Percentiles rank a stretch among this genome's conserved stretches.
phyloP scores from a whole-genome alignment of 1,140 invertebrate species.

The Maniola jurtina region DNA sequence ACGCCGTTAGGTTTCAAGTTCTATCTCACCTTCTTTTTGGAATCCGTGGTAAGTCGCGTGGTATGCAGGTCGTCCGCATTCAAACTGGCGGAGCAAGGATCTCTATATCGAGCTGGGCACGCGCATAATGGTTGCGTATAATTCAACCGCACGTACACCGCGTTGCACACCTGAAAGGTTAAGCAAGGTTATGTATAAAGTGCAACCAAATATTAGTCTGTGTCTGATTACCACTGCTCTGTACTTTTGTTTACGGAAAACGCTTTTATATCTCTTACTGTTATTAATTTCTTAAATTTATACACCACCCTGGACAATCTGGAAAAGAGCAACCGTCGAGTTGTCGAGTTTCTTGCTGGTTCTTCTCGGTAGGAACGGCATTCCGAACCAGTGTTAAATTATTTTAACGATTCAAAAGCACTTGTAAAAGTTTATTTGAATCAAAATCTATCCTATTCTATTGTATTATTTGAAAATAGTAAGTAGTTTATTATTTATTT shows the following conservation, averaged over 20 bases:
- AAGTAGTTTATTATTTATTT: too few relatives aligned
- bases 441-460: too few relatives aligned
- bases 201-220: neutral
- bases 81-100: constrained; percentile 93
- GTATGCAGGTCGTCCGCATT: constrained; percentile 95
- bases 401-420: too few relatives aligned
- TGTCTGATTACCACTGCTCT: neutral
- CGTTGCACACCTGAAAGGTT: constrained; percentile 89
- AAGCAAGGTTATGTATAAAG: constrained; percentile 1
- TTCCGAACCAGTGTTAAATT: too few relatives aligned
- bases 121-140: constrained; percentile 95
- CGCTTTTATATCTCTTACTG: neutral
- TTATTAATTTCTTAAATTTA: too few relatives aligned
- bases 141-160: constrained; percentile 93
- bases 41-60: constrained; percentile 91
- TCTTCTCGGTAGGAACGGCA: too few relatives aligned
- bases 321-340: too few relatives aligned
- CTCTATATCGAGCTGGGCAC: constrained; percentile 90
- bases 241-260: neutral
- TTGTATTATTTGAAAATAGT: too few relatives aligned
- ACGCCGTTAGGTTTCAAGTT: constrained; percentile 23
- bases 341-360: too few relatives aligned
- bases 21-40: constrained; percentile 85
- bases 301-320: too few relatives aligned
- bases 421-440: too few relatives aligned